Evolutionary conservation across 2,113 vertebrate species (phyloP).

Genomic region (Bufo bufo): DNA sequence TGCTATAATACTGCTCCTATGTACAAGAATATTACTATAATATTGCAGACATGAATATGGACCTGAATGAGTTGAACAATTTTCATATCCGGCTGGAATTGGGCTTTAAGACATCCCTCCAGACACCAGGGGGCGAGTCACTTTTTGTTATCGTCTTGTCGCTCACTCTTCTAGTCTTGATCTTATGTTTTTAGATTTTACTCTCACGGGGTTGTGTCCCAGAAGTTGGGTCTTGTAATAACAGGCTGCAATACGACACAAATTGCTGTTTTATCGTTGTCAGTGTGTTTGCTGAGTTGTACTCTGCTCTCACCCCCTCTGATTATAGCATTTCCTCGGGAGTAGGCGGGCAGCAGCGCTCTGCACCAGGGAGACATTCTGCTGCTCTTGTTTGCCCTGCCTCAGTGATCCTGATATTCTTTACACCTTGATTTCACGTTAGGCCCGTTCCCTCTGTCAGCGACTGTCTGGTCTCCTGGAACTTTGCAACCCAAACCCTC

Average conservation of each 20-base stretch:
- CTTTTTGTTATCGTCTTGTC: neutral
- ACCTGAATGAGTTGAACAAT: neutral
- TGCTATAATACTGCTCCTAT: neutral
- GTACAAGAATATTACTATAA: neutral
- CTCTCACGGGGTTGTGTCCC: neutral
- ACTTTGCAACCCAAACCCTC: conserved; percentile 25
- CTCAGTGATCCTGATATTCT: neutral
- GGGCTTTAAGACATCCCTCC: neutral
- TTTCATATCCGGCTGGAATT: neutral
- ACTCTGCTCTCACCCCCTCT: conserved; percentile 13
- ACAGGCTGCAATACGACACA: conserved; percentile 30
- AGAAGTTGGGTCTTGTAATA: conserved; percentile 44
- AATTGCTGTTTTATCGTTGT: conserved; percentile 49
- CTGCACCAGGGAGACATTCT: conserved; percentile 3
- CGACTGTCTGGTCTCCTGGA: conserved; percentile 24
- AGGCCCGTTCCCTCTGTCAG: neutral
- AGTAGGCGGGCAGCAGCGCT: conserved; percentile 5
- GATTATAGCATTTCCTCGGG: conserved; percentile 37
- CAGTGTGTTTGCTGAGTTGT: conserved; percentile 27
- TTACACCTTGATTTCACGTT: conserved; percentile 35
- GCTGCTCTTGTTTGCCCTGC: neutral
- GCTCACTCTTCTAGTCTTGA: neutral
- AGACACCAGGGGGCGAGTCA: neutral
- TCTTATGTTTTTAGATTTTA: conserved; percentile 8
- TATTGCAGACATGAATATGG: neutral